Conservation (phyloP, 1,140 invertebrate genomes). For the Bombus huntii region DNA sequence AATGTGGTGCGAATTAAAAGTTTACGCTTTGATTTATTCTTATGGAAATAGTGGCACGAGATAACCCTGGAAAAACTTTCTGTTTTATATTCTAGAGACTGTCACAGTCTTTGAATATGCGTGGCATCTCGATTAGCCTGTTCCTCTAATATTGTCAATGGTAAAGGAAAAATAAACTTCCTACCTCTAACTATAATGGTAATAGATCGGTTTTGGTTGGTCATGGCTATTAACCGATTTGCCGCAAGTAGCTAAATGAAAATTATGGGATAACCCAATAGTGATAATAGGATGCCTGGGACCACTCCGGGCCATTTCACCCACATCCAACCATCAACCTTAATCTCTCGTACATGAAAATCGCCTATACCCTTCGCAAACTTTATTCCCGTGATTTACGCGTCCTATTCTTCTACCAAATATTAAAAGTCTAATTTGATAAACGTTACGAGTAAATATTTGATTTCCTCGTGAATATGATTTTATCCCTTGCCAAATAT, state of each 20-base stretch:
- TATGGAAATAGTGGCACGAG: no score
- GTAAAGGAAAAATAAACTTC: background rate
- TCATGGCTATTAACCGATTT: conserved; percentile 1
- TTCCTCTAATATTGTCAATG: background rate
- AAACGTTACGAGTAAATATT: background rate
- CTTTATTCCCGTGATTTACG: background rate
- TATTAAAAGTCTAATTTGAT: background rate
- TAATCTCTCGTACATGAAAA: conserved; percentile 2
- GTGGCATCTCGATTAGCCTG: no score
- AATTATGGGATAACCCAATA: conserved; percentile 25
- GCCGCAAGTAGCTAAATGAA: conserved; percentile 27
- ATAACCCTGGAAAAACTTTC: no score
- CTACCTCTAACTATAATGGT: background rate
- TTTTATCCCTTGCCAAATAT: no score
- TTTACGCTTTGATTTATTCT: no score
- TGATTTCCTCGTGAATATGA: background rate
- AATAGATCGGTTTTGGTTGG: conserved; percentile 9
- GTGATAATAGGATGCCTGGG: conserved; percentile 26
- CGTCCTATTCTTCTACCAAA: background rate
- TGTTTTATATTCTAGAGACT: no score
- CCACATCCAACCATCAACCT: background rate
- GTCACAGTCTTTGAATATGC: background rate
- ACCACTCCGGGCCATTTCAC: background rate
- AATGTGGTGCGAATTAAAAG: no score
- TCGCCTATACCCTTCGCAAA: background rate